Evolutionary conservation across 2,113 vertebrate genomes (phyloP).

Genomic region (Lathamus discolor): DNA sequence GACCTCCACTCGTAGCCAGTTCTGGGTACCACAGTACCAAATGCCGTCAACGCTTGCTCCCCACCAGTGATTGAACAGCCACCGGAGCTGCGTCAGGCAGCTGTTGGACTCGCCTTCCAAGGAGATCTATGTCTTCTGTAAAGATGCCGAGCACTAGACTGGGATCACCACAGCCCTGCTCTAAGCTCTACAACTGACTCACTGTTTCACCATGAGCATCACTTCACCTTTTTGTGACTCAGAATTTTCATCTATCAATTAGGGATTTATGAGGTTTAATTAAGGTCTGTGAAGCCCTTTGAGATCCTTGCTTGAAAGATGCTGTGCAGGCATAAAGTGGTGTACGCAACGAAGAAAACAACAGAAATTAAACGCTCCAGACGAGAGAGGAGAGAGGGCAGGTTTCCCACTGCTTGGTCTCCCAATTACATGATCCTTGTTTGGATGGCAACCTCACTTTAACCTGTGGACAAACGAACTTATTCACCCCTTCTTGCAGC

Average conservation of each 20-base stretch:
- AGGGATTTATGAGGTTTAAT: constrained; percentile 53
- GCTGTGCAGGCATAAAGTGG: constrained; percentile 43
- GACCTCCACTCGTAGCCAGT: neutral
- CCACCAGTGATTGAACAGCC: accelerated
- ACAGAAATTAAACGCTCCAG: constrained; percentile 51
- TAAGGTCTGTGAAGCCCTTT: constrained; percentile 49
- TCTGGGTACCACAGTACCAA: accelerated
- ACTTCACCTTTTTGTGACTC: constrained; percentile 47
- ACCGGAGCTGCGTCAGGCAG: neutral
- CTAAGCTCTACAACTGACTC: neutral
- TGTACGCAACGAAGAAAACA: neutral
- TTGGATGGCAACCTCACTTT: constrained; percentile 43
- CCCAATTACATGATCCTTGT: constrained; percentile 13
- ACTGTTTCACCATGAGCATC: neutral
- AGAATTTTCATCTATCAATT: constrained; percentile 52
- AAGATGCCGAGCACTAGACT: neutral
- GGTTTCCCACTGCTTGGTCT: constrained; percentile 41
- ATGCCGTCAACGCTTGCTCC: neutral
- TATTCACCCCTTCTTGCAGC: constrained; percentile 68
- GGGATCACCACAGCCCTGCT: neutral
- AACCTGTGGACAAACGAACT: constrained; percentile 70
- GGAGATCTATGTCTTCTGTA: accelerated
- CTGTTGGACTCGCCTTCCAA: neutral
- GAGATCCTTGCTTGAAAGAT: constrained; percentile 35
- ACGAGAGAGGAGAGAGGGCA: constrained; percentile 31